Percentiles rank a stretch among this genome's conserved stretches.
These are phyloP conservation scores for Petrolisthes cinctipes DNA, from an alignment of 2,888 invertebrate species.

Conservation along the genomic window DNA sequence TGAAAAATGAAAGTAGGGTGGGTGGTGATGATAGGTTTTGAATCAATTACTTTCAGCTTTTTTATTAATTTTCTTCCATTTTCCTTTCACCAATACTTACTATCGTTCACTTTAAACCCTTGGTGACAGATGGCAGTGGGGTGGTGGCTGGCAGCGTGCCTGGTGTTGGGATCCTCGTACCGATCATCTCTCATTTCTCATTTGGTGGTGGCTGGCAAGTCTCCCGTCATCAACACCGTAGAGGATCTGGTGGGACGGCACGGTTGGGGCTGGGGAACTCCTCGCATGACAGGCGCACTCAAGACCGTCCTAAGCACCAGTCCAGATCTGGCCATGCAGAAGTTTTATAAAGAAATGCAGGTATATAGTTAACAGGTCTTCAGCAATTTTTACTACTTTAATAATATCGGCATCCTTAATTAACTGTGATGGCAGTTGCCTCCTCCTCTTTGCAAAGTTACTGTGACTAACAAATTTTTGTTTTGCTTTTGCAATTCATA, in stretches of 20 bases:
- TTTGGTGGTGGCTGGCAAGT: not conserved
- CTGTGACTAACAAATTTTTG: too few species aligned
- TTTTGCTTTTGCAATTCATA: too few species aligned
- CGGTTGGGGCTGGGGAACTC: constrained; percentile 3
- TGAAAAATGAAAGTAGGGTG: too few species aligned
- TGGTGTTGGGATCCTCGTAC: constrained; percentile 3
- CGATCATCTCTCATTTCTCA: constrained; percentile 20
- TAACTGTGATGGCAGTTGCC: too few species aligned
- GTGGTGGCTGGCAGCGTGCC: not conserved
- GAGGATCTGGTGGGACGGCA: constrained; percentile 17
- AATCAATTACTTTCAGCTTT: too few species aligned
- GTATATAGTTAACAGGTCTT: not conserved
- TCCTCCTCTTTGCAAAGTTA: too few species aligned
- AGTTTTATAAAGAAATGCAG: constrained; percentile 4
- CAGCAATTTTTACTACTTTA: too few species aligned
- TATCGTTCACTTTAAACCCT: not conserved
- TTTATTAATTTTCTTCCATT: too few species aligned
- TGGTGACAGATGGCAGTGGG: constrained; percentile 9
- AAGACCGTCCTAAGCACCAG: constrained; percentile 19
- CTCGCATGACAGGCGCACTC: constrained; percentile 8
- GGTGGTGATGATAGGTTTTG: too few species aligned
- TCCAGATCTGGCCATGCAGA: not conserved
- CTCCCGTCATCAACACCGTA: constrained; percentile 6
- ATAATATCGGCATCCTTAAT: too few species aligned
- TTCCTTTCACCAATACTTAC: too few species aligned